Evolutionary conservation across 2,888 invertebrate species (phyloP).

Genomic region (Eristalinus sepulchralis): DNA sequence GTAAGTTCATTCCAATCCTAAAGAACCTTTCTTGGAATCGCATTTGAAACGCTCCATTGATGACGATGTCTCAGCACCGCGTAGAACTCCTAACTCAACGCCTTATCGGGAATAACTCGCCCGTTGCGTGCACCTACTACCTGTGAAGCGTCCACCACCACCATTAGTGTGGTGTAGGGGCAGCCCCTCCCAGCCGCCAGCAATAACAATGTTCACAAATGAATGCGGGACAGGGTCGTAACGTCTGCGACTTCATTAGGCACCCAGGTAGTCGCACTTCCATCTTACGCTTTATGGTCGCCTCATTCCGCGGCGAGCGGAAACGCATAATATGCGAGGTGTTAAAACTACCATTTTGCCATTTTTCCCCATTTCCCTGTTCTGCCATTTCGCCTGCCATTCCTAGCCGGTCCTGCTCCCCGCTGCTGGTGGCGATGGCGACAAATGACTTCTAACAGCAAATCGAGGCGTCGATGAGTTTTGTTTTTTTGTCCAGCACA

Average conservation of each 20-base stretch:
- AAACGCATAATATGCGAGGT: conserved; percentile 64
- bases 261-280: conserved; percentile 62
- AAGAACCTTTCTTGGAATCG: conserved; percentile 43
- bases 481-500: conserved; percentile 65
- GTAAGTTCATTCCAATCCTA: conserved; percentile 19
- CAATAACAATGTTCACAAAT: conserved; percentile 33
- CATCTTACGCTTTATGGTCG: conserved; percentile 69
- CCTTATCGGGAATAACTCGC: conserved; percentile 48
- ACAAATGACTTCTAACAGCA: conserved; percentile 31
- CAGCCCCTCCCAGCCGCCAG: not conserved
- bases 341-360: conserved; percentile 46
- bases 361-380: not conserved
- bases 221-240: conserved; percentile 42
- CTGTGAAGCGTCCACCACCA: not conserved
- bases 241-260: conserved; percentile 68
- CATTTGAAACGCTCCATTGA: conserved; percentile 41
- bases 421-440: not conserved
- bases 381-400: not conserved
- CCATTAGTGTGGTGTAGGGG: not conserved
- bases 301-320: conserved; percentile 47
- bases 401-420: not conserved
- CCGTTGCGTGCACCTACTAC: conserved; percentile 14
- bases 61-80: conserved; percentile 3
- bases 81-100: conserved; percentile 27
- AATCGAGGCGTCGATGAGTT: conserved; percentile 53